Percentiles rank a stretch among this genome's conserved stretches.
Evolutionary conservation across 2,797 vertebrate species (phyloP).

Genomic region (Aplochiton taeniatus): DNA sequence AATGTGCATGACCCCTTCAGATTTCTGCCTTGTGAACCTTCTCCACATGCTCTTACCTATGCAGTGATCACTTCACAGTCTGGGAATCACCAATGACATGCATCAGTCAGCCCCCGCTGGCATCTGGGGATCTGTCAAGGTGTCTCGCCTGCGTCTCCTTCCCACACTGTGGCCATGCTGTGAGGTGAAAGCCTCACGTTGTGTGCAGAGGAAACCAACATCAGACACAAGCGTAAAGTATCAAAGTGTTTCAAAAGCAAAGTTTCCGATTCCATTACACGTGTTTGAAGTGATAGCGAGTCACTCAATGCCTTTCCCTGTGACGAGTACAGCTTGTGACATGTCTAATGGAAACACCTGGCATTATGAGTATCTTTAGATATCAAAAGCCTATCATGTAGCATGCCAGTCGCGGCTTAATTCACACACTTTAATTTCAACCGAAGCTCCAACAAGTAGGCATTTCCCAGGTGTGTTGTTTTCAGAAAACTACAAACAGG

Average conservation of each 20-base stretch:
- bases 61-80: constrained; percentile 38
- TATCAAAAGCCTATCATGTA: too few species aligned
- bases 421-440: too few species aligned
- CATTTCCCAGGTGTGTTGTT: too few species aligned
- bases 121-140: constrained; percentile 46
- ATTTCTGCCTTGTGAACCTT: constrained; percentile 39
- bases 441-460: too few species aligned
- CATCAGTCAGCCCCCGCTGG: constrained; percentile 27
- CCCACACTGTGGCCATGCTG: constrained; percentile 4
- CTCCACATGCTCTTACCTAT: constrained; percentile 38
- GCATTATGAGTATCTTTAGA: too few species aligned
- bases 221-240: constrained; percentile 15
- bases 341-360: too few species aligned
- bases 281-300: constrained; percentile 1
- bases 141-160: constrained; percentile 23
- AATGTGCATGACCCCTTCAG: constrained; percentile 21
- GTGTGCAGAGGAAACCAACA: constrained; percentile 30
- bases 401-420: too few species aligned
- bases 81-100: constrained; percentile 20
- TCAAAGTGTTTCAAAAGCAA: background rate
- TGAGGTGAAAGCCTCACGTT: constrained; percentile 32
- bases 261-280: too few species aligned
- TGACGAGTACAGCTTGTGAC: too few species aligned
- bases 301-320: background rate
- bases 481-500: too few species aligned